Evolutionary conservation across 2,113 vertebrate species (phyloP).

Genomic region (Rhynchopsitta pachyrhyncha): DNA sequence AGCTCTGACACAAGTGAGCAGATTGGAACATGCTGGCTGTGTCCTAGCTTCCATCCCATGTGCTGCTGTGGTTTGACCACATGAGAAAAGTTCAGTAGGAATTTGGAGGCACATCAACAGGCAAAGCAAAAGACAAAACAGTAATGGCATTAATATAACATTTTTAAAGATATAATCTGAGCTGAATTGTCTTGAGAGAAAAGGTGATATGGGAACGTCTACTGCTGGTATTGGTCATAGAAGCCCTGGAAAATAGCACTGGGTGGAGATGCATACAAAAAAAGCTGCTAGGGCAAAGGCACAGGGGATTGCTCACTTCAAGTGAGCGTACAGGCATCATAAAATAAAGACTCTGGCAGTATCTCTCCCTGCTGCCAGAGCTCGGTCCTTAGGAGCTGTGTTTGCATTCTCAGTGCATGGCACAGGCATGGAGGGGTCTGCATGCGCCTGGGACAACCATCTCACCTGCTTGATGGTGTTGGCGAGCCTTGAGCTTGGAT

Average conservation of each 20-base stretch:
- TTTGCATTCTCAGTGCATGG: fast-evolving
- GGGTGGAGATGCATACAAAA: neutral
- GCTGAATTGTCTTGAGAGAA: neutral
- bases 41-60: fast-evolving
- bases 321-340: fast-evolving
- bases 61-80: neutral
- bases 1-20: fast-evolving
- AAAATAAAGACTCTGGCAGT: neutral
- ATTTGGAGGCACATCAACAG: neutral
- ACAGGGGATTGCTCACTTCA: neutral
- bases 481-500: neutral
- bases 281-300: neutral
- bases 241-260: neutral
- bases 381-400: neutral
- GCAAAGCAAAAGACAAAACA: neutral
- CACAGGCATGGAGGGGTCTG: neutral
- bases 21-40: neutral
- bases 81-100: neutral
- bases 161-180: neutral
- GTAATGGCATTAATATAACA: neutral
- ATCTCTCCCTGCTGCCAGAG: neutral
- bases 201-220: neutral
- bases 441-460: fast-evolving
- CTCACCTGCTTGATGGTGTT: neutral
- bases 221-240: neutral